Evolutionary conservation across 1,140 invertebrate genomes (phyloP), one percentile per base, ranked within the genome.

Genomic region (Maconellicoccus hirsutus): DNA sequence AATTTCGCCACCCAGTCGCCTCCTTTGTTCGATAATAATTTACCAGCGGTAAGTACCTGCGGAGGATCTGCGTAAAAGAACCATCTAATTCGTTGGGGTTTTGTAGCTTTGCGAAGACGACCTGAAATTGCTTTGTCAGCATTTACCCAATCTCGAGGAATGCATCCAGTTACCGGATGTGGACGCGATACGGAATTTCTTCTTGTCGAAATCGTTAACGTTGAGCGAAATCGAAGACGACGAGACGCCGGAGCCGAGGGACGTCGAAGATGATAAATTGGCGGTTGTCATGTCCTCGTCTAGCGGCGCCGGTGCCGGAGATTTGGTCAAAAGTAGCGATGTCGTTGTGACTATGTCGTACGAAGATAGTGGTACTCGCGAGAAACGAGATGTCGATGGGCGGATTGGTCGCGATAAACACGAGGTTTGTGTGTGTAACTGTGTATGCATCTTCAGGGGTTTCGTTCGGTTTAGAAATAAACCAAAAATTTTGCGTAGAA

Each of bases 1-100:
- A 79, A 86, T 0, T 96, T 91, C 79, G 93, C 92, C 1, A 92
- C 88, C 0, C 84, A 90, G 76, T 84, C 89, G 26, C 91, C 91
- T 0, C 80, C 84, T 0, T 79, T 83, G 10, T 94, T 93, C 76
- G 91, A 94, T 77, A 83, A 82, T 12, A 81, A 81, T 27, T 79
- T 94, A 38, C 92, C 92, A 0, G 83, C 86, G 74, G 82, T 92
- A 72, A 81, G 82, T 70, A 77, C 86, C 14, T 83, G n/a, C n/a
- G n/a, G n/a, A n/a, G n/a, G n/a, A n/a, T n/a, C n/a, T n/a, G n/a
- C n/a, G n/a, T n/a, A n/a, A n/a, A n/a, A n/a, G n/a, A n/a, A n/a
- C n/a, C n/a, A n/a, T n/a, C n/a, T n/a, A n/a, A n/a, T n/a, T n/a
- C n/a, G n/a, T n/a, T n/a, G n/a, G n/a, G n/a, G n/a, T n/a, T n/a